Percentiles rank a stretch among this genome's conserved stretches.
These are phyloP conservation scores for Eristalinus aeneus DNA, from an alignment of 2,888 invertebrate genomes.

Conservation along the genomic window DNA sequence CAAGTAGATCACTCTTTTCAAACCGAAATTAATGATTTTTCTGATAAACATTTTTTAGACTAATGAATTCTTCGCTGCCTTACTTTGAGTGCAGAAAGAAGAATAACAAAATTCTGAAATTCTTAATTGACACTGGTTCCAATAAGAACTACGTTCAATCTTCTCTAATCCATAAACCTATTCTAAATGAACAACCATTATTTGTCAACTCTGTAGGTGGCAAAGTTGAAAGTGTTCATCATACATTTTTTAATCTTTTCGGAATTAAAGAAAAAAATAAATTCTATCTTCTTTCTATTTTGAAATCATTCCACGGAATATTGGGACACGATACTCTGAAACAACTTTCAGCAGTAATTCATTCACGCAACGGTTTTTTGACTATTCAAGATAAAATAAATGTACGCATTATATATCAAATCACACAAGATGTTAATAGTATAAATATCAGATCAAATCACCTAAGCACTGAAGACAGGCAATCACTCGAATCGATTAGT, in stretches of 20 bases:
- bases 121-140: constrained; percentile 63
- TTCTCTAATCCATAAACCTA: background rate
- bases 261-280: background rate
- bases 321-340: constrained; percentile 4
- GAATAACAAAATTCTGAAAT: constrained; percentile 39
- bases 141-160: constrained; percentile 64
- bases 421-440: background rate
- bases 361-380: constrained; percentile 2
- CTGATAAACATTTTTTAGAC: background rate
- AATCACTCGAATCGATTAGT: constrained; percentile 13
- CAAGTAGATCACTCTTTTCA: background rate
- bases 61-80: background rate
- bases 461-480: background rate
- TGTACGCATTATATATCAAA: too few species aligned
- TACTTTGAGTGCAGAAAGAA: constrained; percentile 17
- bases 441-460: constrained; percentile 8
- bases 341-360: constrained; percentile 8
- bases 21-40: background rate
- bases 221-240: background rate
- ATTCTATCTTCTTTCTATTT: background rate
- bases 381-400: background rate
- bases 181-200: background rate
- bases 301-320: constrained; percentile 9
- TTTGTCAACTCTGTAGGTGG: background rate
- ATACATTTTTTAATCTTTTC: background rate